Conservation (phyloP, 1,140 invertebrate genomes). For the Paracyclopina nana region DNA sequence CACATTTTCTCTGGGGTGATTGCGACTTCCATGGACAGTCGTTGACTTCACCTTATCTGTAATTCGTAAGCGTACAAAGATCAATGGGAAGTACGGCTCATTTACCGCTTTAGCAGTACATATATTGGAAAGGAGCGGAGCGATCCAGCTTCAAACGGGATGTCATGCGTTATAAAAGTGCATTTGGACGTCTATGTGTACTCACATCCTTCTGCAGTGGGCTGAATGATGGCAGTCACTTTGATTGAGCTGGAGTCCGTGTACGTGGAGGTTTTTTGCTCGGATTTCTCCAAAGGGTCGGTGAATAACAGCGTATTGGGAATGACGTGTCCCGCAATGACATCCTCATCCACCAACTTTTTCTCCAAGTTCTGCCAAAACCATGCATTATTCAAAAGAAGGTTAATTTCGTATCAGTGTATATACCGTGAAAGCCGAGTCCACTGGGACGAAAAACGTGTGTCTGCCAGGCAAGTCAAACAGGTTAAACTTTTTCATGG, state of each 20-base stretch:
- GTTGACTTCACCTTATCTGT: constrained; percentile 5
- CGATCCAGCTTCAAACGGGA: too few relatives aligned
- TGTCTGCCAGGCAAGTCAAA: constrained; percentile 9
- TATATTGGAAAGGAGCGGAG: neutral
- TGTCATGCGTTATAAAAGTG: too few relatives aligned
- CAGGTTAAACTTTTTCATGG: neutral
- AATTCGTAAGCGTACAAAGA: neutral
- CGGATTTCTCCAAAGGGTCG: constrained; percentile 42
- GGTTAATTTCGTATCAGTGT: neutral
- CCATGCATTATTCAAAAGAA: neutral
- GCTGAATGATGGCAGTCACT: constrained; percentile 34
- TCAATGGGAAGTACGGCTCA: neutral
- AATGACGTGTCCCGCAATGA: constrained; percentile 76
- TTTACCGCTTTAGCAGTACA: neutral
- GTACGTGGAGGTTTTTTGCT: constrained; percentile 52
- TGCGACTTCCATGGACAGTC: constrained; percentile 3
- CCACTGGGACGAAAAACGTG: constrained; percentile 12
- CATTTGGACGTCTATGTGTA: too few relatives aligned
- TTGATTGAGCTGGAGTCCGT: constrained; percentile 46
- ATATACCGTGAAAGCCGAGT: constrained; percentile 13
- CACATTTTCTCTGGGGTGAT: constrained; percentile 56
- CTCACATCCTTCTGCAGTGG: constrained; percentile 8
- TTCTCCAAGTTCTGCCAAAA: neutral
- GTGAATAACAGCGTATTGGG: constrained; percentile 66
- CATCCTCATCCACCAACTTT: constrained; percentile 51